phyloP scores from a whole-genome alignment of 2,888 invertebrate species.

The Sclerodermus sp. region DNA sequence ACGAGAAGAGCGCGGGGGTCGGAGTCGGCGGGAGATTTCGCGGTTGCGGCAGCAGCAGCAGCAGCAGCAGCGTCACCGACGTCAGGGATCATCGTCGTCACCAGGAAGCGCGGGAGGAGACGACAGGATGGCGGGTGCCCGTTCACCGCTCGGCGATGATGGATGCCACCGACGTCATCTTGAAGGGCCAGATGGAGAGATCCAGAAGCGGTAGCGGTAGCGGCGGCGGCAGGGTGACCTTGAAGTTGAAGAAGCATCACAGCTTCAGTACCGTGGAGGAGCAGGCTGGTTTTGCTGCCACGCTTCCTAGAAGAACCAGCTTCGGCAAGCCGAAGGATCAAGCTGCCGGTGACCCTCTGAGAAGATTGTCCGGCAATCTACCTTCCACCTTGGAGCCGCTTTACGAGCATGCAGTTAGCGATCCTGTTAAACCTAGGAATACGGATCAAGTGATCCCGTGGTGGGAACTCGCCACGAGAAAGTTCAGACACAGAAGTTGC shows the following conservation, averaged over 20 bases:
- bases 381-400: constrained; percentile 53
- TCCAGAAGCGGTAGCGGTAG: too few species aligned
- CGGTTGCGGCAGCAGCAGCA: constrained; percentile 24
- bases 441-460: constrained; percentile 66
- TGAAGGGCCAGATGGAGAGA: constrained; percentile 34
- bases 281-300: constrained; percentile 21
- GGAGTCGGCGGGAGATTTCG: too few species aligned
- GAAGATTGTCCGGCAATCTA: constrained; percentile 46
- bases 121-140: too few species aligned
- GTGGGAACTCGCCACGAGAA: constrained; percentile 85
- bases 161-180: constrained; percentile 48
- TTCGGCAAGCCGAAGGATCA: neutral
- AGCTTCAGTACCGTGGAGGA: too few species aligned
- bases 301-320: constrained; percentile 31
- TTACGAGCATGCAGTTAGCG: constrained; percentile 57
- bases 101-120: constrained; percentile 4
- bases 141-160: too few species aligned
- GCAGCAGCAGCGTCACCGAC: constrained; percentile 35
- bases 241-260: too few species aligned
- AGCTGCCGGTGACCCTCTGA: constrained; percentile 32
- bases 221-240: too few species aligned
- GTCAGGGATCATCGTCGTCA: constrained; percentile 24
- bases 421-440: constrained; percentile 47
- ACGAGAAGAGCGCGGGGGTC: constrained; percentile 8
- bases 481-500: constrained; percentile 79